Conservation (phyloP, 2,113 vertebrate genomes). For the Tangachromis dhanisi region DNA sequence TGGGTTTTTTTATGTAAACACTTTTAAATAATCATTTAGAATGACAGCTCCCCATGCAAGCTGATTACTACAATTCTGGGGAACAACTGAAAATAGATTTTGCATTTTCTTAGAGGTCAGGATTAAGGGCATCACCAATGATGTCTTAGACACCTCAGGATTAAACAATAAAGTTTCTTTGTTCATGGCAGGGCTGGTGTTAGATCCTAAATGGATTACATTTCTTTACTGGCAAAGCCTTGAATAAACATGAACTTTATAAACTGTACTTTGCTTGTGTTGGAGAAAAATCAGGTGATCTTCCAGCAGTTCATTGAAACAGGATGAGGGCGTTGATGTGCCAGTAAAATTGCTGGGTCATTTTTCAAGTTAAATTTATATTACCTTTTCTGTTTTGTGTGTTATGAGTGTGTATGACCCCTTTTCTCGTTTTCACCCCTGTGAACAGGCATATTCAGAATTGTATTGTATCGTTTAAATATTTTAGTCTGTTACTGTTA, state of each 20-base stretch:
- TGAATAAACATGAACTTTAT: not conserved
- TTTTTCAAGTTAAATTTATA: not conserved
- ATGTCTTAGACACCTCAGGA: not conserved
- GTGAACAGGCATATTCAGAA: not conserved
- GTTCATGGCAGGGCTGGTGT: not conserved
- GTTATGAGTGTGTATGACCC: fast-evolving
- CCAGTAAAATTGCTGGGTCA: not conserved
- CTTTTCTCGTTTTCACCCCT: fast-evolving
- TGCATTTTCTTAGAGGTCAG: not conserved
- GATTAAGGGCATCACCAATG: not conserved
- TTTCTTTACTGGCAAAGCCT: not conserved
- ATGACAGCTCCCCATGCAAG: not conserved
- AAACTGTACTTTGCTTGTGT: not conserved
- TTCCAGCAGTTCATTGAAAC: not conserved
- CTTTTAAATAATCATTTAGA: not conserved
- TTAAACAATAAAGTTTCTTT: not conserved
- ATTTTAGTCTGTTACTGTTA: not conserved
- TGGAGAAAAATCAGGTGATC: not conserved
- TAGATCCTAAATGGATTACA: not conserved
- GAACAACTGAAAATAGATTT: not conserved
- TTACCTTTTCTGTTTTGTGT: not conserved
- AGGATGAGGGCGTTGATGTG: not conserved
- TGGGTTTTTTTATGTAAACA: not conserved
- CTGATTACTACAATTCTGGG: not conserved
- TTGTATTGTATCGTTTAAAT: not conserved